Evolutionary conservation across 2,888 invertebrate species (phyloP).

Genomic region (Lumbricus terrestris): DNA sequence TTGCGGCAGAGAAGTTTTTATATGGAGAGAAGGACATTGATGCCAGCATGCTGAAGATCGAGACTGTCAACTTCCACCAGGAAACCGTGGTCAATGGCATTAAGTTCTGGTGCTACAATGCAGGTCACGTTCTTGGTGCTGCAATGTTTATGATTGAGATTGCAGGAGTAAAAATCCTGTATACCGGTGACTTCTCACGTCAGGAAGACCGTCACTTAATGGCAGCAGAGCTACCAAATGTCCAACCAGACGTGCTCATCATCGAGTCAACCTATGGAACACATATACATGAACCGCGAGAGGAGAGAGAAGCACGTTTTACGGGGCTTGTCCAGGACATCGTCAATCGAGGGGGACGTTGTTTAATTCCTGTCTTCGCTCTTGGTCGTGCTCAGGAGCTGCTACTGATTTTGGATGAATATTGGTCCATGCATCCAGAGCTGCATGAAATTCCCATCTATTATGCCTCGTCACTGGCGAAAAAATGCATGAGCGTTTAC

Average conservation of each 20-base stretch:
- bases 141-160: slow-evolving; percentile 99
- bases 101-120: slow-evolving; percentile 93
- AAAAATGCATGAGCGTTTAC: slow-evolving; percentile 99
- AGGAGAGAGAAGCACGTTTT: slow-evolving; percentile 90
- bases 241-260: slow-evolving; percentile 93
- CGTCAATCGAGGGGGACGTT: slow-evolving; percentile 92
- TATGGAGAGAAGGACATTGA: slow-evolving; percentile 97
- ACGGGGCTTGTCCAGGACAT: slow-evolving; percentile 91
- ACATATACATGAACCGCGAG: slow-evolving; percentile 96
- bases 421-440: slow-evolving; percentile 94
- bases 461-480: slow-evolving; percentile 97
- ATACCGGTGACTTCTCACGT: slow-evolving; percentile 97
- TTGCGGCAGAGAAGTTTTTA: slow-evolving; percentile 73
- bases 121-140: slow-evolving; percentile 96
- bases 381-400: slow-evolving; percentile 87
- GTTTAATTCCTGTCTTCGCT: slow-evolving; percentile 97
- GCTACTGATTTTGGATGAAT: slow-evolving; percentile 90
- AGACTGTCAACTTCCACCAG: slow-evolving; percentile 87
- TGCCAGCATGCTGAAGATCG: slow-evolving; percentile 96
- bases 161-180: slow-evolving; percentile 87
- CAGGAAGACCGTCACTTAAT: slow-evolving; percentile 98
- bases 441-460: slow-evolving; percentile 98
- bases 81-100: slow-evolving; percentile 95
- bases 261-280: slow-evolving; percentile 99
- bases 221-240: slow-evolving; percentile 96